phyloP scores from a whole-genome alignment of 2,888 invertebrate genomes.

The Eumacrocentrus americanus region DNA sequence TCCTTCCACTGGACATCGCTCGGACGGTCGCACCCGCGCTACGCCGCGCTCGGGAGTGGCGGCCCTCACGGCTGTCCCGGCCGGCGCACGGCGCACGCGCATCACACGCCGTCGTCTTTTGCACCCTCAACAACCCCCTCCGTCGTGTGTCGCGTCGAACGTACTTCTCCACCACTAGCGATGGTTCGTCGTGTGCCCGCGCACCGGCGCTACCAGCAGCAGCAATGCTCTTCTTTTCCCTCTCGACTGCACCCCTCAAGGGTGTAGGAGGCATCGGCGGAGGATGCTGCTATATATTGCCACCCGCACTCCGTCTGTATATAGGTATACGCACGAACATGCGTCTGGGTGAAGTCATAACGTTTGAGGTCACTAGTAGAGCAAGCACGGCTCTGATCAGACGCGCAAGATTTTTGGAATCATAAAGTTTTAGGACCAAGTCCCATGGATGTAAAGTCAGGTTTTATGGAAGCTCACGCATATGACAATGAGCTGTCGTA shows the following conservation, averaged over 20 bases:
- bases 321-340: slow-evolving; percentile 15
- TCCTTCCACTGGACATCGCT: slow-evolving; percentile 62
- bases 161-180: slow-evolving; percentile 20
- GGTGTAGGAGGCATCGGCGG: too few relatives aligned
- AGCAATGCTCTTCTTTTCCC: too few relatives aligned
- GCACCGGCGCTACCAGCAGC: slow-evolving; percentile 29
- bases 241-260: too few relatives aligned
- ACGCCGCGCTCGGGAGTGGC: slow-evolving; percentile 62
- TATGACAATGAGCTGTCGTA: too few relatives aligned
- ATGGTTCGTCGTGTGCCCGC: slow-evolving; percentile 25
- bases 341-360: too few relatives aligned
- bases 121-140: slow-evolving; percentile 33
- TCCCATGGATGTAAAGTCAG: too few relatives aligned
- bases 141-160: slow-evolving; percentile 8
- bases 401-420: too few relatives aligned
- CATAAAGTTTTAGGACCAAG: too few relatives aligned
- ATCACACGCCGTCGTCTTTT: slow-evolving; percentile 42
- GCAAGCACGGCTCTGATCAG: too few relatives aligned
- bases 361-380: too few relatives aligned
- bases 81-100: slow-evolving; percentile 54
- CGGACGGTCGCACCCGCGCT: slow-evolving; percentile 62
- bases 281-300: slow-evolving; percentile 21
- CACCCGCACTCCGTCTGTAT: too few relatives aligned
- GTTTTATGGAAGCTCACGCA: too few relatives aligned
- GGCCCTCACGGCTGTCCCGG: slow-evolving; percentile 64